These are phyloP conservation scores for Cyclina sinensis DNA, from an alignment of 1,140 invertebrate genomes.

Conservation along the genomic window DNA sequence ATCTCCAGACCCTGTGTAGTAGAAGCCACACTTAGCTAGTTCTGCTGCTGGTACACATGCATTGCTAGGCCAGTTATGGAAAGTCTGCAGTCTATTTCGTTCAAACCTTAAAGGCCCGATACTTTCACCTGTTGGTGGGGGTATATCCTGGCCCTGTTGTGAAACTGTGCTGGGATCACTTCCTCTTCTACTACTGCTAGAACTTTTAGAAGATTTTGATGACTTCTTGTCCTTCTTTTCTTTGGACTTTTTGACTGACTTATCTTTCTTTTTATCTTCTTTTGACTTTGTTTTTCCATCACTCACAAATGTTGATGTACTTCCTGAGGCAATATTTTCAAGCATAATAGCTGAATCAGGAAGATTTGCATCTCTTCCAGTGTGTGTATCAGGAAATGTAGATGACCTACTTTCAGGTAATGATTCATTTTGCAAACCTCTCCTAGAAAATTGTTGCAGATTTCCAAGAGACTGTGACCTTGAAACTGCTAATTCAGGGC, in stretches of 20 bases:
- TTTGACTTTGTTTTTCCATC: background rate
- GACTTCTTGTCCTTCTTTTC: slow-evolving; percentile 29
- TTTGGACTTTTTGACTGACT: background rate
- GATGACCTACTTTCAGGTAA: slow-evolving; percentile 8
- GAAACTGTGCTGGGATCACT: background rate
- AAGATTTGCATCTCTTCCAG: background rate
- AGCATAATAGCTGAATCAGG: background rate
- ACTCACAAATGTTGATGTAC: background rate
- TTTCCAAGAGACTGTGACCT: slow-evolving; percentile 19
- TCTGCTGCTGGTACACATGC: slow-evolving; percentile 90
- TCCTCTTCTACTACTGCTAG: background rate
- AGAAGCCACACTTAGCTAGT: slow-evolving; percentile 94
- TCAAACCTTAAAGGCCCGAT: slow-evolving; percentile 90
- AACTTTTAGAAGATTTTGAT: background rate
- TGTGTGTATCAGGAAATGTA: background rate
- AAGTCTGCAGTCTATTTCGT: slow-evolving; percentile 88
- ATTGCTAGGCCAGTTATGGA: slow-evolving; percentile 91
- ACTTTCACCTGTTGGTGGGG: slow-evolving; percentile 84
- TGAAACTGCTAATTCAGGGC: background rate
- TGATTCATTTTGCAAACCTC: background rate
- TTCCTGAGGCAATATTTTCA: background rate
- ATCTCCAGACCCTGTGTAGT: slow-evolving; percentile 88
- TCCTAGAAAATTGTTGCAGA: background rate
- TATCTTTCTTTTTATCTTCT: slow-evolving; percentile 41
- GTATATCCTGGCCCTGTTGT: slow-evolving; percentile 36